These are phyloP conservation scores for Eremobia ochroleuca DNA, from an alignment of 2,888 invertebrate species.

Conservation along the genomic window DNA sequence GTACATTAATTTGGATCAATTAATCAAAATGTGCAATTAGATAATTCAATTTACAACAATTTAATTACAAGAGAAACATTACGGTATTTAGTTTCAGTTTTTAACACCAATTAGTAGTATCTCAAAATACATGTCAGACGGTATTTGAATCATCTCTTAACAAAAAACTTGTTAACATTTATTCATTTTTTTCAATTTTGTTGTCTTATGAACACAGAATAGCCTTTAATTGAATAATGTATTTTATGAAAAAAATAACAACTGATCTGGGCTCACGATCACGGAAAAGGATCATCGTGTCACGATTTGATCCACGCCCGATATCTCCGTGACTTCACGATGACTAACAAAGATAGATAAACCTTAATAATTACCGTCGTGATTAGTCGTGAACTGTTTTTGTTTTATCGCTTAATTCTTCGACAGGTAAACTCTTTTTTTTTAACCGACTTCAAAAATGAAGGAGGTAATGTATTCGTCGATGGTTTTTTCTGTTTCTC, in stretches of 20 bases:
- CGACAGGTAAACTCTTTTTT: conserved; percentile 42
- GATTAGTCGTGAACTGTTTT: conserved; percentile 61
- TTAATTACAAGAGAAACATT: conserved; percentile 31
- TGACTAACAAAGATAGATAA: conserved; percentile 59
- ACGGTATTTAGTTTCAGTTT: conserved; percentile 21
- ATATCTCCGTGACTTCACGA: conserved; percentile 74
- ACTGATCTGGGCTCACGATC: conserved; percentile 78
- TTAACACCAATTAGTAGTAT: conserved; percentile 40
- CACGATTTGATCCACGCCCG: conserved; percentile 76
- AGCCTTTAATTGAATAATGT: conserved; percentile 71
- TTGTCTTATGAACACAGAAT: conserved; percentile 62
- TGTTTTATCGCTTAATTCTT: conserved; percentile 55
- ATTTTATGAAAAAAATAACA: conserved; percentile 66
- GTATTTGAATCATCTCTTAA: conserved; percentile 15
- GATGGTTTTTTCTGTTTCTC: conserved; percentile 10
- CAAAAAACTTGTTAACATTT: conserved; percentile 43
- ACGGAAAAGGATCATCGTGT: conserved; percentile 81
- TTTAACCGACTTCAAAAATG: background rate
- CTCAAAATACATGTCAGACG: conserved; percentile 22
- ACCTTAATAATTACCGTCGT: conserved; percentile 63
- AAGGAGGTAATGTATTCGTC: background rate
- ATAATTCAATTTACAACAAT: conserved; percentile 50
- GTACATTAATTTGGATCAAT: conserved; percentile 31
- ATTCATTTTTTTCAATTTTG: conserved; percentile 15
- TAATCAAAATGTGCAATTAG: conserved; percentile 36